A percentile compares a stretch with the other conserved stretches of the same genome.
phyloP scores from a whole-genome alignment of 2,888 invertebrate genomes.

The Itoplectis maculator region DNA sequence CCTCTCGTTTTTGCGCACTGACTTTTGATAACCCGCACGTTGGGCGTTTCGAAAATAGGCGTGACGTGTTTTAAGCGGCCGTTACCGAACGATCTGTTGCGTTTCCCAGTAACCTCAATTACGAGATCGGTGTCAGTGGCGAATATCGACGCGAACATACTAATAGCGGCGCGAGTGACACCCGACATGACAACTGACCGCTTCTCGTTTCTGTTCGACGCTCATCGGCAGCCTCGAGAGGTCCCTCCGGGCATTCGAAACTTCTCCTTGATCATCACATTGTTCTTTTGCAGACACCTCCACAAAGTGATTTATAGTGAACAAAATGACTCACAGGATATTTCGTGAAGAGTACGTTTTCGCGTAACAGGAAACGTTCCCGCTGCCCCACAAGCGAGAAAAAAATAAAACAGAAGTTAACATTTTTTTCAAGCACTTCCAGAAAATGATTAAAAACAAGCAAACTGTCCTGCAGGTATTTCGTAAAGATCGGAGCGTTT shows the following conservation, averaged over 20 bases:
- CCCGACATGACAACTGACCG: not conserved
- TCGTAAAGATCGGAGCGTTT: not conserved
- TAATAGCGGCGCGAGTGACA: slow-evolving; percentile 48
- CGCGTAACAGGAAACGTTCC: slow-evolving; percentile 6
- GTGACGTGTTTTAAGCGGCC: slow-evolving; percentile 31
- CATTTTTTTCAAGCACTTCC: not conserved
- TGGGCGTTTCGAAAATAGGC: slow-evolving; percentile 12
- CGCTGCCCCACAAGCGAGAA: slow-evolving; percentile 1
- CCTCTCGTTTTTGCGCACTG: not conserved
- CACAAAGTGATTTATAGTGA: too few relatives aligned
- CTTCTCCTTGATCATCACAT: not conserved
- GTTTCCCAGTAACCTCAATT: slow-evolving; percentile 67
- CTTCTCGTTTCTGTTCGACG: not conserved
- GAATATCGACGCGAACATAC: slow-evolving; percentile 58
- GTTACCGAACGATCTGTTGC: slow-evolving; percentile 41
- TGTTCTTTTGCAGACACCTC: not conserved
- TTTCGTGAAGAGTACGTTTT: not conserved
- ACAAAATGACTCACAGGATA: not conserved
- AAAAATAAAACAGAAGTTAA: not conserved
- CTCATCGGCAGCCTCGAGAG: too few relatives aligned
- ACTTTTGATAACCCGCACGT: slow-evolving; percentile 23
- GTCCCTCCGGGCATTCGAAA: not conserved
- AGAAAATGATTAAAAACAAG: too few relatives aligned
- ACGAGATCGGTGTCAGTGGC: slow-evolving; percentile 67
- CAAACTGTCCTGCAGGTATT: not conserved